These are phyloP conservation scores for Prinia subflava DNA, from an alignment of 2,113 vertebrate genomes.

Conservation along the genomic window DNA sequence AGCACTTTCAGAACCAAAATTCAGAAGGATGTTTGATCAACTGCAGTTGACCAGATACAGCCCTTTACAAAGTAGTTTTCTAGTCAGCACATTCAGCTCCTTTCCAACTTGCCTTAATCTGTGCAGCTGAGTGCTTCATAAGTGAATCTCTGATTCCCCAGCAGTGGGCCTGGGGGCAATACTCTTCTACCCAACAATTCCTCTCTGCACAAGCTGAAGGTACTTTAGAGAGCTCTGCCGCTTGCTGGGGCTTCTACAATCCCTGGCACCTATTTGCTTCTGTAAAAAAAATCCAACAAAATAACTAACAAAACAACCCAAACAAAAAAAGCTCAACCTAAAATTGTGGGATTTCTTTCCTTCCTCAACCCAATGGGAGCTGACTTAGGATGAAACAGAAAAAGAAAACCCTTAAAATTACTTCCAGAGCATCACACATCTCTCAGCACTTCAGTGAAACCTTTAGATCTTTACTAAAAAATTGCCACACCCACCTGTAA, in stretches of 20 bases:
- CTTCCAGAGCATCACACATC: neutral
- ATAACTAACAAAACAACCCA: neutral
- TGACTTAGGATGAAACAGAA: neutral
- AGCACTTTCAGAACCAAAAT: neutral
- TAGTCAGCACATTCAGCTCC: neutral
- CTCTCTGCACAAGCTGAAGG: neutral
- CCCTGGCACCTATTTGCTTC: neutral
- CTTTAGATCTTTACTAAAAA: neutral
- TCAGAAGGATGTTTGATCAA: neutral
- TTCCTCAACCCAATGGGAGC: neutral
- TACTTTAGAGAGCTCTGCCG: neutral
- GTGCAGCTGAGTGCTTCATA: neutral
- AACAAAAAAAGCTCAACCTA: neutral
- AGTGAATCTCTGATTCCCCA: neutral
- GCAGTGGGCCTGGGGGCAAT: neutral
- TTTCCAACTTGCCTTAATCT: neutral
- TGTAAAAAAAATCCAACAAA: neutral
- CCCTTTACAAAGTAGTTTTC: neutral
- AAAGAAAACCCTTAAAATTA: neutral
- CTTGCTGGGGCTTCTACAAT: neutral
- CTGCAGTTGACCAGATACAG: neutral
- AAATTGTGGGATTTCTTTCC: rapidly evolving
- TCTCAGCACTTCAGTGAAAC: neutral
- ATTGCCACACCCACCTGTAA: neutral
- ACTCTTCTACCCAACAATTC: neutral